These are phyloP conservation scores for Hydrolagus colliei DNA, from an alignment of 2,797 vertebrate species.

Conservation along the genomic window DNA sequence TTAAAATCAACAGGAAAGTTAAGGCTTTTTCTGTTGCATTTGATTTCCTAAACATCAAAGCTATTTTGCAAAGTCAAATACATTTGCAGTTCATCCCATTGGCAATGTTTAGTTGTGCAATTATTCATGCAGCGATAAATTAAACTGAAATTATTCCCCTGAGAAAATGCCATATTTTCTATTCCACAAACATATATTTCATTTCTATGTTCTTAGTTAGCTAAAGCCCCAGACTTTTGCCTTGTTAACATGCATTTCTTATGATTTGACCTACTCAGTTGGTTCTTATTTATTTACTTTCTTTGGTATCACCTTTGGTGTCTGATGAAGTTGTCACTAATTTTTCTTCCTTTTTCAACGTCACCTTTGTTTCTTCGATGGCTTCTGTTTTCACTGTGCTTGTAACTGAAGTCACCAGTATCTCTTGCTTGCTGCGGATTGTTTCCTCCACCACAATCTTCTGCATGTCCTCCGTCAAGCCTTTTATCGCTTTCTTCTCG, in stretches of 20 bases:
- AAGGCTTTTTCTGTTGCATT: conserved; percentile 22
- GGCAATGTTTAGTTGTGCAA: conserved; percentile 24
- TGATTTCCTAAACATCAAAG: conserved; percentile 11
- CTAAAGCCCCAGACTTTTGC: neutral
- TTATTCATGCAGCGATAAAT: conserved; percentile 28
- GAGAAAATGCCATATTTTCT: conserved; percentile 25
- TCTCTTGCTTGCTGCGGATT: neutral
- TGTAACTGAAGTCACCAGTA: neutral
- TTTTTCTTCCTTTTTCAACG: neutral
- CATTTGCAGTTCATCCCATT: conserved; percentile 11
- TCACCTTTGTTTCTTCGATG: neutral
- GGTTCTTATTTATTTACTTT: conserved; percentile 1
- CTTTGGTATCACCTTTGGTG: neutral
- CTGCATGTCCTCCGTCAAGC: neutral
- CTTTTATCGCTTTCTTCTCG: neutral
- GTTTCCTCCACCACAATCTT: neutral
- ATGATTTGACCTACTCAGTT: neutral
- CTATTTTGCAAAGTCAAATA: conserved; percentile 20
- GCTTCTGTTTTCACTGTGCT: neutral
- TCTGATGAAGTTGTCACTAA: neutral
- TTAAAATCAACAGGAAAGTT: conserved; percentile 24
- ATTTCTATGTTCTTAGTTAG: conserved; percentile 9
- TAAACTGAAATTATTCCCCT: conserved; percentile 27
- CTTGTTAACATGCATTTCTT: conserved; percentile 19
- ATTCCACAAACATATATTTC: neutral